phyloP scores from a whole-genome alignment of 2,888 invertebrate genomes.

The Pemphredon lugubris region DNA sequence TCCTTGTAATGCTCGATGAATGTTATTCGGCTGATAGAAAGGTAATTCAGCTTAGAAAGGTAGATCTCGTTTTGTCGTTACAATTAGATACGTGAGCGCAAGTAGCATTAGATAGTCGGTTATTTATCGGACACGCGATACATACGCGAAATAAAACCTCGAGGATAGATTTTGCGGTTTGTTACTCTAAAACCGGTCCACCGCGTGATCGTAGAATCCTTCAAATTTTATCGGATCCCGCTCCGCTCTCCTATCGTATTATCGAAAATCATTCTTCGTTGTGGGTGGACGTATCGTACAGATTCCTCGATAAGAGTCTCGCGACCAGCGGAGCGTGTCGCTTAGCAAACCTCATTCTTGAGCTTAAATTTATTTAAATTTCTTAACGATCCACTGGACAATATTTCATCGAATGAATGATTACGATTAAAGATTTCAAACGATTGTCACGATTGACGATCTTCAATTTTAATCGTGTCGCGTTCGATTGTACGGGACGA shows the following conservation, averaged over 20 bases:
- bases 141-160: constrained; percentile 4
- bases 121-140: constrained; percentile 1
- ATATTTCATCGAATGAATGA: too few relatives aligned
- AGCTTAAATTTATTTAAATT: background rate
- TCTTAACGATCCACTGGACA: background rate
- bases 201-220: constrained; percentile 4
- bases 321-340: constrained; percentile 8
- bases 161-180: constrained; percentile 15
- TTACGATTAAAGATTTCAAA: too few relatives aligned
- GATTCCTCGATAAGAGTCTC: constrained; percentile 6
- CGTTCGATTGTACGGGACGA: too few relatives aligned
- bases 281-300: background rate
- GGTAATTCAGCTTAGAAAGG: too few relatives aligned
- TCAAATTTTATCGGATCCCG: constrained; percentile 8
- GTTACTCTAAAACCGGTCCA: constrained; percentile 5
- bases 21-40: too few relatives aligned
- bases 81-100: too few relatives aligned
- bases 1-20: too few relatives aligned
- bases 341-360: background rate
- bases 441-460: too few relatives aligned
- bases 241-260: background rate
- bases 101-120: background rate
- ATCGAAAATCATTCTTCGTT: background rate
- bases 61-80: too few relatives aligned
- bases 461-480: too few relatives aligned